Conservation (phyloP, 1,140 invertebrate species). For the Zaprionus tsacasi region DNA sequence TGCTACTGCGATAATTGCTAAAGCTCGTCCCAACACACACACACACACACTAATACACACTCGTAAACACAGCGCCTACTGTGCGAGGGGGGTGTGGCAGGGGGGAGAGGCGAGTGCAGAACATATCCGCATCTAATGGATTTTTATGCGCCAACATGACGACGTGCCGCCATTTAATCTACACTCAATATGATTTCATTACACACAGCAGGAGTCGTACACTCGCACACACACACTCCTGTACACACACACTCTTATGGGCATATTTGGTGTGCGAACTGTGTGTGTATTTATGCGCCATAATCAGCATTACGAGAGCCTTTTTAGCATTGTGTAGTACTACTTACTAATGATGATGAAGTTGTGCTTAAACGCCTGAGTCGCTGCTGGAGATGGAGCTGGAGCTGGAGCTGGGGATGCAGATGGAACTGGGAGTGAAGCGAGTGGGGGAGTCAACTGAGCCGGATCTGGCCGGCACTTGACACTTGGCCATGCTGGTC, state of each 20-base stretch:
- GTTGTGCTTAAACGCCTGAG: conserved; percentile 75
- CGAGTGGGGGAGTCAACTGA: conserved; percentile 9
- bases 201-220: conserved; percentile 63
- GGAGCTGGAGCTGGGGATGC: neutral
- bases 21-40: conserved; percentile 40
- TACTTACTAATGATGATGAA: conserved; percentile 75
- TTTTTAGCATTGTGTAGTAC: conserved; percentile 63
- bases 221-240: conserved; percentile 41
- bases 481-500: conserved; percentile 68
- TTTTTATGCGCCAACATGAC: conserved; percentile 68
- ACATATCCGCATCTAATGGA: conserved; percentile 75
- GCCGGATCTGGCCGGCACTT: conserved; percentile 63
- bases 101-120: neutral
- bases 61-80: conserved; percentile 13
- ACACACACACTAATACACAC: conserved; percentile 13
- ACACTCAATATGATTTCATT: conserved; percentile 79
- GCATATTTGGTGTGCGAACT: conserved; percentile 33
- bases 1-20: conserved; percentile 74
- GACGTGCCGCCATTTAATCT: conserved; percentile 79
- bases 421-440: neutral
- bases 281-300: conserved; percentile 72
- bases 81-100: neutral
- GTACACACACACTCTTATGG: conserved; percentile 39
- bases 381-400: neutral
- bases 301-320: conserved; percentile 76